Evolutionary conservation across 2,888 invertebrate genomes (phyloP), one percentile per base, ranked within the genome.

Genomic region (Fragum fragum): DNA sequence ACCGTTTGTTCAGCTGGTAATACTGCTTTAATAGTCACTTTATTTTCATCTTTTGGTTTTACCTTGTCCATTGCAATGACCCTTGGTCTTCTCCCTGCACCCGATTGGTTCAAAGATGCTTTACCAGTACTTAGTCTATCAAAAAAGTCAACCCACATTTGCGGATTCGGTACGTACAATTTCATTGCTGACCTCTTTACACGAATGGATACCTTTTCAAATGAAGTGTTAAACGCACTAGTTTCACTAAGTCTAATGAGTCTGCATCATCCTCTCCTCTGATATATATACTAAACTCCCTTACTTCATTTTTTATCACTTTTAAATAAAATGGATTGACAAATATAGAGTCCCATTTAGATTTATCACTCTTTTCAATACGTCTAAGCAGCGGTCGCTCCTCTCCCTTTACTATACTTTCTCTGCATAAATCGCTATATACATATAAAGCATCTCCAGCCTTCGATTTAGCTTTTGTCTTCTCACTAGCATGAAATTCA

Each of bases 161-260:
- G 66, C 39, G 81, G 63, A 71, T 85, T 82, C 7, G 87, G 85
- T 2, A 87, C 76, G 68, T 85, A 85, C 21, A 85, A 18, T 47
- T 69, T 73, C 21, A 26, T 68, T 32, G 7, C 74, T 72, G 16
- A 55, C 0, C 66, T 29, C 26, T 39, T 39, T 26, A 71, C 59
- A 32, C 42, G 52, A 70, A 70, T n/a, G 52, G 69, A 70, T 70
- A 70, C 3, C 47, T 42, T 52, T 52, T 70, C 26, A 82, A 75
- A 53, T 82, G 81, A 71, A 82, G 81, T 72, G 69, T 70, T 26
- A 70, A 28, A 29, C 42, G 52, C 53, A 70, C 23, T 26, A 52
- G 69, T 26, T 57, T 26, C 57, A 57, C 11, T n/a, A 57, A 26
- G n/a, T 70, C 9, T 75, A 70, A 63, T 23, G 70, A 61, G 18